Evolutionary conservation across 30 jellyfish, hydroid and myxozoan genomes (phyloP).

Genomic region (Phacellophora camtschatica): DNA sequence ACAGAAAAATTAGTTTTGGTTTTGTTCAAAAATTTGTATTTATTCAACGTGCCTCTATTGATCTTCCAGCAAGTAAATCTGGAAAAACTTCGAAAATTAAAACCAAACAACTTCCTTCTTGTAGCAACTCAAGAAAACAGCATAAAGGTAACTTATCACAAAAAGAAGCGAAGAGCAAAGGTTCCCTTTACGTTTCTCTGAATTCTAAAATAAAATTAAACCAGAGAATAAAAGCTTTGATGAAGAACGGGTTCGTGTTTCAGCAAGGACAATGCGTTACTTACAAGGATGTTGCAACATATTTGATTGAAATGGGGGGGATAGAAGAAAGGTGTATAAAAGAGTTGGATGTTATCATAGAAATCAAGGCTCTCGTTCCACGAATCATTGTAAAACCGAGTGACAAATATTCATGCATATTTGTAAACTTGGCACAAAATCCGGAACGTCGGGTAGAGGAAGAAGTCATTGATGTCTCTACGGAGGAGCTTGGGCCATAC

Average conservation of each 20-base stretch:
- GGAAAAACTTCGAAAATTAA: not conserved
- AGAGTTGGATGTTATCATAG: not conserved
- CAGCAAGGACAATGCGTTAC: not conserved
- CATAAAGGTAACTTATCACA: not conserved
- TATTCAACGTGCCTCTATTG: not conserved
- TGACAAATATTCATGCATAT: not conserved
- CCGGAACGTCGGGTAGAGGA: not conserved
- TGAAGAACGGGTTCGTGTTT: not conserved
- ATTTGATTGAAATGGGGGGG: not conserved
- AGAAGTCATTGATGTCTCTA: not conserved
- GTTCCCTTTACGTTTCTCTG: not conserved
- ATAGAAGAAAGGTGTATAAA: not conserved
- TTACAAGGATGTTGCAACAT: not conserved
- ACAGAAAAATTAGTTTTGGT: not conserved
- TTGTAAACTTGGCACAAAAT: not conserved
- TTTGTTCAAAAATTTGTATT: not conserved
- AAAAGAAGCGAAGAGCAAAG: not conserved
- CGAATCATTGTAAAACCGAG: not conserved
- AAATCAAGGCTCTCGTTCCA: not conserved
- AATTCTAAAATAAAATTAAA: not conserved
- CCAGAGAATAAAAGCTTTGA: not conserved
- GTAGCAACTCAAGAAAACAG: not conserved
- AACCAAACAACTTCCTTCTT: not conserved
- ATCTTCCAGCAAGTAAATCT: not conserved
- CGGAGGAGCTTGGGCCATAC: not conserved